These are phyloP conservation scores for Garrulus glandarius DNA, from an alignment of 2,797 vertebrate genomes.

Conservation along the genomic window DNA sequence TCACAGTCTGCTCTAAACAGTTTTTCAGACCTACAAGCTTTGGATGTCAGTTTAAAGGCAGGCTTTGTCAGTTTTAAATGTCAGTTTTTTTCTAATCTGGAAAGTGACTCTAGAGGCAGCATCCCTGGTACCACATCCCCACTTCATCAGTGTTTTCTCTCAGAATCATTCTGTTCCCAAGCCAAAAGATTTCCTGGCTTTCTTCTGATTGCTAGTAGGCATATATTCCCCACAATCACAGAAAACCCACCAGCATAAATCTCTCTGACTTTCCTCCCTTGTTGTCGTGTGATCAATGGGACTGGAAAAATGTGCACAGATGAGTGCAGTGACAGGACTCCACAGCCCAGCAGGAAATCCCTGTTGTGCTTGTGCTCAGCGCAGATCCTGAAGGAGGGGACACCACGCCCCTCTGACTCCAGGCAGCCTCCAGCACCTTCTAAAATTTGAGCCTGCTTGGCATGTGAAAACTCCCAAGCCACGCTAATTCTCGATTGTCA, in stretches of 20 bases:
- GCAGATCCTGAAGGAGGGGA: neutral
- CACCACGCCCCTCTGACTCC: rapidly evolving
- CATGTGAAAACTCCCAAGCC: neutral
- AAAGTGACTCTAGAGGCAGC: neutral
- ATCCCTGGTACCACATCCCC: neutral
- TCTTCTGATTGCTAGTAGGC: neutral
- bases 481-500: neutral
- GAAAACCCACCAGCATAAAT: neutral
- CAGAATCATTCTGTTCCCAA: neutral
- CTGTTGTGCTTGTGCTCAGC: rapidly evolving
- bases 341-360: neutral
- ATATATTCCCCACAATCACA: neutral
- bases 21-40: neutral
- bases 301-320: neutral
- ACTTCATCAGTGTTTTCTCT: neutral
- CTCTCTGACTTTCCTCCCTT: neutral
- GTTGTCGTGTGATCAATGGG: neutral
- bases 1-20: neutral
- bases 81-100: neutral
- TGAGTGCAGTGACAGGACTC: neutral
- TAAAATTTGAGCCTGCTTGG: neutral
- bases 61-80: neutral
- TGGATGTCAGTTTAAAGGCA: neutral
- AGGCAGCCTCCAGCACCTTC: neutral
- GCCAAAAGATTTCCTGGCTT: neutral